Evolutionary conservation across 2,113 vertebrate species (phyloP), one percentile per base, ranked within the genome.

Genomic region (Barnardius zonarius): DNA sequence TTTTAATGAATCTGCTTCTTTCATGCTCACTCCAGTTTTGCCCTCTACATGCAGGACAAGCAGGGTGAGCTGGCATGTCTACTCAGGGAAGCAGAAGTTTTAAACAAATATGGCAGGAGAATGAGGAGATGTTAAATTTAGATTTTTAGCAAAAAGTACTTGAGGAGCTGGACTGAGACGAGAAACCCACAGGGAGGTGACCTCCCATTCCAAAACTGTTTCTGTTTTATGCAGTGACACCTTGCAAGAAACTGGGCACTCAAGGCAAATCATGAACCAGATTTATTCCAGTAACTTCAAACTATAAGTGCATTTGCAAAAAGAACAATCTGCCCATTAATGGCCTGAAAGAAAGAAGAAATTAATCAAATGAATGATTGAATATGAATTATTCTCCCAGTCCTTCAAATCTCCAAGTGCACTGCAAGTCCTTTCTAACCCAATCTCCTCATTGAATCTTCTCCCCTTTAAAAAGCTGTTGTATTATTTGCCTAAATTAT

Each of bases 401-500:
- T 69, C 82, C 43, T 81, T 94, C 88, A 90, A 76, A 92, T 76
- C 37, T 69, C 24, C 51, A 81, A 64, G 81, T 78, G 46, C n/a
- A 84, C 67, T n/a, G 30, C 51, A 44, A 95, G 94, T 82, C 61
- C 63, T 87, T 90, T 88, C 68, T 93, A 84, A 64, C 48, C 72
- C 43, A 90, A 76, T 64, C 73, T 94, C 79, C 51, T 90, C 5
- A 2, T 70, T 28, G 5, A 95, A 78, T 92, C 66, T 75, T 92
- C 64, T 89, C 67, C 83, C 41, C 78, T 92, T 96, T 91, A 89
- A 92, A 95, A 92, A 83, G 49, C 57, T 80, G 77, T 97, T 97
- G 97, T 97, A 97, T 97, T 97, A 96, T 97, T 92, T 90, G 70
- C 82, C 72, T 98, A 73, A 97, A 98, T 98, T 97, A 98, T 98